Evolutionary conservation across 2,113 vertebrate genomes (phyloP), one percentile per base, ranked within the genome.

Genomic region (Pithys albifrons): DNA sequence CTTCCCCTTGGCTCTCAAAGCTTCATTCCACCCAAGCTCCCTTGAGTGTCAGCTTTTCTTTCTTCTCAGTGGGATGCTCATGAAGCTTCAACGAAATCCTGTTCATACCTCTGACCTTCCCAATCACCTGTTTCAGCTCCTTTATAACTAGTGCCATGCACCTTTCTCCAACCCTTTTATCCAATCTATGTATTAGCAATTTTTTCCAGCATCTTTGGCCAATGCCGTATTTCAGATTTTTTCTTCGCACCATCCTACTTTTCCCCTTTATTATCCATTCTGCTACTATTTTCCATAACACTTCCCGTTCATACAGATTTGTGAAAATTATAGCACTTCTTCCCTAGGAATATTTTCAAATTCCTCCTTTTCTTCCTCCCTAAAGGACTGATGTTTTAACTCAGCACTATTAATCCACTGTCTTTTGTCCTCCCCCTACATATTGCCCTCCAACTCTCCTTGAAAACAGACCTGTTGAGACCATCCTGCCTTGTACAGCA

Each of bases 121-220:
- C 7, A 49, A 19, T 22, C 27, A 46, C 9, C 9, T 27, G 2
- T 6, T 85, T 57, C 31, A 85, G 4, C n/a, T 82, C 51, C 39
- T 80, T 54, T 25, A 23, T 20, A 57, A 29, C 8, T 2, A 41
- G 8, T 0, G 4, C 88, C 33, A 49, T 7, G 6, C 4, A 31
- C 35, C 18, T 83, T 59, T 55, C 33, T 29, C 19, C 43, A 65
- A 41, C 8, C 15, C 14, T 61, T 13, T 41, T 85, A 52, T 85
- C 54, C 66, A 43, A 28, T 25, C 31, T 43, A 13, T 3, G 4
- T 11, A 55, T 59, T 51, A 57, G 11, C 58, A 35, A 41, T n/a
- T 65, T 82, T 19, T 22, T 54, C 29, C 4, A 15, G 24, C 7
- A 57, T 29, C 33, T 51, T 73, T 39, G 15, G 22, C 39, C 18